These are phyloP conservation scores for Acrocephalus scirpaceus DNA, from an alignment of 2,797 vertebrate species.

Conservation along the genomic window DNA sequence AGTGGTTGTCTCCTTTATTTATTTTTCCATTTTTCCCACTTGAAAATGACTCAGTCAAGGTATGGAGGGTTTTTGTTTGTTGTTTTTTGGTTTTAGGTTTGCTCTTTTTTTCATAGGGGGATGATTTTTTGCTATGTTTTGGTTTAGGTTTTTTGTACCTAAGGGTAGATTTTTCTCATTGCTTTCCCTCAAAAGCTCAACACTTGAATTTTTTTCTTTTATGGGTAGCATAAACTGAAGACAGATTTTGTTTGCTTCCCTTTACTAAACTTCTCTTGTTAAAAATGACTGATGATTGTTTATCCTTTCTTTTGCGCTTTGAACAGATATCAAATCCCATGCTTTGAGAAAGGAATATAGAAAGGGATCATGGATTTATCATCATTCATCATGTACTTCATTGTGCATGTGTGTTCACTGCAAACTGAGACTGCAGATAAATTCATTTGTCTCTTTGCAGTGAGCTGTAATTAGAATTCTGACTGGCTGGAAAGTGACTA, in stretches of 20 bases:
- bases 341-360: constrained; percentile 23
- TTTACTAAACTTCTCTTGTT: constrained; percentile 48
- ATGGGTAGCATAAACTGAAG: not conserved
- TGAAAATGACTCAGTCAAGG: not conserved
- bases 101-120: rapidly evolving
- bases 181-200: not conserved
- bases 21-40: not conserved
- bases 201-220: constrained; percentile 24
- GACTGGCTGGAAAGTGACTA: not conserved
- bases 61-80: rapidly evolving
- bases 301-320: constrained; percentile 17
- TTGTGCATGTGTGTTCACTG: not conserved
- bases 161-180: not conserved
- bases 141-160: not conserved
- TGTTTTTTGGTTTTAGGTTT: not conserved
- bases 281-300: constrained; percentile 68
- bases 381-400: not conserved
- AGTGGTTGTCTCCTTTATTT: not conserved
- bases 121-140: not conserved
- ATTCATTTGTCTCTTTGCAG: constrained; percentile 12
- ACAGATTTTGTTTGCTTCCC: constrained; percentile 32
- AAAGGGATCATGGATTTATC: constrained; percentile 9
- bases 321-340: constrained; percentile 20
- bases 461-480: constrained; percentile 26
- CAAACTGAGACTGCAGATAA: not conserved